Conservation (phyloP, 2,113 vertebrate species). For the Genyomyrus donnyi region DNA sequence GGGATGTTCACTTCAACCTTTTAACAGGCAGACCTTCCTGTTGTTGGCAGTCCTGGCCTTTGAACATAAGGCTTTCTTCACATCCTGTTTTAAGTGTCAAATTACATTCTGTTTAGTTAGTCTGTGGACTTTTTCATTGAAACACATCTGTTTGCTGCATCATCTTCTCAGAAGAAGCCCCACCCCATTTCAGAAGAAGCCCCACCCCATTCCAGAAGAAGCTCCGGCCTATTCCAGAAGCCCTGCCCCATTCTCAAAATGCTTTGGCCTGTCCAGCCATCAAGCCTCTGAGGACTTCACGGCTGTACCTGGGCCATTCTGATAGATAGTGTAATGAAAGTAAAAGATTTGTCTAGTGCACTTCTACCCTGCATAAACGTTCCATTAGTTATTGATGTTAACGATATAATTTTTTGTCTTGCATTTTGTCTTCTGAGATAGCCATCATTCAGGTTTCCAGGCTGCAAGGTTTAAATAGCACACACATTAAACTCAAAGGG, state of each 20-base stretch:
- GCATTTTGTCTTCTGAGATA: neutral
- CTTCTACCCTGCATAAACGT: neutral
- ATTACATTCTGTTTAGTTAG: neutral
- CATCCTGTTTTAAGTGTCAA: neutral
- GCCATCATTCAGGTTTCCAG: neutral
- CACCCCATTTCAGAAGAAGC: neutral
- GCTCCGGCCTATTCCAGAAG: neutral
- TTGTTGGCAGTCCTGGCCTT: conserved; percentile 32
- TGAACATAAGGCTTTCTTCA: neutral
- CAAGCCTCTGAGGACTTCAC: neutral
- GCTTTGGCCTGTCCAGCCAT: neutral
- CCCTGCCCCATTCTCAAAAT: neutral
- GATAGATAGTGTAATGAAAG: neutral
- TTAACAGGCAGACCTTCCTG: conserved; percentile 42
- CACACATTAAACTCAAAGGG: neutral
- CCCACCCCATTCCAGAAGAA: neutral
- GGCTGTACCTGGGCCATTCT: neutral
- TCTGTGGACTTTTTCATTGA: neutral
- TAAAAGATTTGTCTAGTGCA: neutral
- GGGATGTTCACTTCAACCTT: conserved; percentile 48
- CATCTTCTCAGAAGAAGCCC: neutral
- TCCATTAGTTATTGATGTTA: neutral
- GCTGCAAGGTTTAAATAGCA: neutral
- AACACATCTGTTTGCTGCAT: neutral
- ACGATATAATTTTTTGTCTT: neutral